Percentiles rank a stretch among this genome's conserved stretches.
These are phyloP conservation scores for Zelleria hepariella DNA, from an alignment of 2,888 invertebrate genomes.

Conservation along the genomic window DNA sequence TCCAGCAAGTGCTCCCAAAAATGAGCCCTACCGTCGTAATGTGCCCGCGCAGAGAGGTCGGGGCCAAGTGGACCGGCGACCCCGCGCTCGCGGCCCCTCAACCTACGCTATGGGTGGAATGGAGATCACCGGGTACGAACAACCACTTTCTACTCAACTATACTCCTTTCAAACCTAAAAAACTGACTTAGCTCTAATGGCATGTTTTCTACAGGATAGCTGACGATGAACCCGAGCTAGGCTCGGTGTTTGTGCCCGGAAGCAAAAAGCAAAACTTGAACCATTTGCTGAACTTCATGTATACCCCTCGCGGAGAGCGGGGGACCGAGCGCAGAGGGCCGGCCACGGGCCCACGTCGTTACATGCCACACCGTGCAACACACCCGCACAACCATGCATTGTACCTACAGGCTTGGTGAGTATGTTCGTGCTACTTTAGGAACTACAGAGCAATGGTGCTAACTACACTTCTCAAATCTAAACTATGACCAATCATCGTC, in stretches of 20 bases:
- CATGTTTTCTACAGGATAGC: constrained; percentile 47
- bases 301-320: constrained; percentile 74
- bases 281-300: constrained; percentile 94
- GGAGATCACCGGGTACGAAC: constrained; percentile 75
- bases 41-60: constrained; percentile 77
- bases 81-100: constrained; percentile 74
- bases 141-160: background rate
- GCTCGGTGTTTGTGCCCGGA: constrained; percentile 86
- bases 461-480: no score
- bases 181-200: background rate
- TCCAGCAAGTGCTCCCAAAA: constrained; percentile 68
- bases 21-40: constrained; percentile 76
- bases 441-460: no score
- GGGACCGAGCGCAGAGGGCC: constrained; percentile 32
- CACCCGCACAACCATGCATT: constrained; percentile 93
- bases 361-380: constrained; percentile 33
- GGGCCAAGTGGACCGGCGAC: constrained; percentile 79
- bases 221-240: constrained; percentile 78
- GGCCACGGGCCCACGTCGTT: constrained; percentile 35
- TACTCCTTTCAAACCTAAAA: background rate
- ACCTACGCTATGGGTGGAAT: constrained; percentile 74
- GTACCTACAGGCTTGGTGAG: constrained; percentile 94
- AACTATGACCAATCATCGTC: no score
- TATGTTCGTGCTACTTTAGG: no score
- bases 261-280: constrained; percentile 94